Evolutionary conservation across 1,140 invertebrate genomes (phyloP).

Genomic region (Oncopeltus fasciatus): DNA sequence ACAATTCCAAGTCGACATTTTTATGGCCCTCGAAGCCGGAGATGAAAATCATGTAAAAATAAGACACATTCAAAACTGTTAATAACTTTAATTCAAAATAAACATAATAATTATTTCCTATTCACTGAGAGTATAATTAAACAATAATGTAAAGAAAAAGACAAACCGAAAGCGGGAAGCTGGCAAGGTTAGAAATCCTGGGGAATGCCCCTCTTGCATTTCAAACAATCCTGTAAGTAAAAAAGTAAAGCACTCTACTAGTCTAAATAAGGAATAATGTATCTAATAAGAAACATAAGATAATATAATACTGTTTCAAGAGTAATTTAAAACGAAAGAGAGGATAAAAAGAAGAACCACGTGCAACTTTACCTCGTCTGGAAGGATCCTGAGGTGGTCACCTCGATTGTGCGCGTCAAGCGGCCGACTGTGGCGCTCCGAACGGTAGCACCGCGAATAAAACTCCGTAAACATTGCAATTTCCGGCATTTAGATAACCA

Average conservation of each 20-base stretch:
- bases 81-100: neutral
- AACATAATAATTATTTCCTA: neutral
- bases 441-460: too few species aligned
- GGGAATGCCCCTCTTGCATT: neutral
- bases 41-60: neutral
- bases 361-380: neutral
- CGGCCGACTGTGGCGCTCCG: too few species aligned
- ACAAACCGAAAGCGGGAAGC: neutral
- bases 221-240: neutral
- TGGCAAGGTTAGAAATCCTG: slow-evolving; percentile 3
- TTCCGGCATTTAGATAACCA: too few species aligned
- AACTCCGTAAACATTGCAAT: too few species aligned
- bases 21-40: neutral
- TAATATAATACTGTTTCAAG: neutral
- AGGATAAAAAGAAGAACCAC: neutral
- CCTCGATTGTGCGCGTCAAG: neutral
- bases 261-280: neutral
- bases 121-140: too few species aligned
- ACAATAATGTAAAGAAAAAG: neutral
- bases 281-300: neutral
- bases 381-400: neutral
- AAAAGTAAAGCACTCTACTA: neutral
- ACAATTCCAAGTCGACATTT: neutral
- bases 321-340: neutral
- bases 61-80: neutral